Conservation (phyloP, 1,140 invertebrate genomes). For the Drosophila lacteicornis region DNA sequence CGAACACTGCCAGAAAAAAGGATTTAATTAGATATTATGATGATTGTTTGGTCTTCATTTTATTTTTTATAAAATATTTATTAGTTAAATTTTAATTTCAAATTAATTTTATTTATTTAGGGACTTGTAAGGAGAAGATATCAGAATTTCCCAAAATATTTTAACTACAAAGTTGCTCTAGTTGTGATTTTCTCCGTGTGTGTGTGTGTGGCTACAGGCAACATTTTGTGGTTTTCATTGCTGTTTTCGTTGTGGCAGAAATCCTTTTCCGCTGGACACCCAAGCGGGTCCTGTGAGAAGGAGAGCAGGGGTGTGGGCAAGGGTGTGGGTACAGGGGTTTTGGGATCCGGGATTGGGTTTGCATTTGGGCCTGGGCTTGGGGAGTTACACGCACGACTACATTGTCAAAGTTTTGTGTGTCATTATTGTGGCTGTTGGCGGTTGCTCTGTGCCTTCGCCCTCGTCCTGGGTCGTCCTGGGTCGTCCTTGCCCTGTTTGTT, state of each 20-base stretch:
- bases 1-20: background rate
- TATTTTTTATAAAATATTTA: background rate
- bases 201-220: conserved; percentile 22
- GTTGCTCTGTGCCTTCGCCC: conserved; percentile 44
- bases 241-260: conserved; percentile 80
- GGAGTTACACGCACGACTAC: conserved; percentile 69
- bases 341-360: background rate
- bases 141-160: too few species aligned
- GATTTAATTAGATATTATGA: too few species aligned
- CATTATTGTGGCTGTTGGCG: conserved; percentile 79
- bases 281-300: conserved; percentile 14
- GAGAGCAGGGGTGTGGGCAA: background rate
- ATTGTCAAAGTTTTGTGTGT: conserved; percentile 81
- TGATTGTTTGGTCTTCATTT: background rate
- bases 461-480: conserved; percentile 9
- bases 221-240: conserved; percentile 80
- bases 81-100: background rate
- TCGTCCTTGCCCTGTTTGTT: conserved; percentile 58
- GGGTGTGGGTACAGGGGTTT: background rate
- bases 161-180: background rate
- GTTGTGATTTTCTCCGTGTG: background rate
- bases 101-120: background rate
- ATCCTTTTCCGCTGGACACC: conserved; percentile 69
- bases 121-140: too few species aligned
- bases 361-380: background rate